Percentiles rank a stretch among this genome's conserved stretches.
Evolutionary conservation across 2,113 vertebrate genomes (phyloP).

Genomic region (Theropithecus gelada): DNA sequence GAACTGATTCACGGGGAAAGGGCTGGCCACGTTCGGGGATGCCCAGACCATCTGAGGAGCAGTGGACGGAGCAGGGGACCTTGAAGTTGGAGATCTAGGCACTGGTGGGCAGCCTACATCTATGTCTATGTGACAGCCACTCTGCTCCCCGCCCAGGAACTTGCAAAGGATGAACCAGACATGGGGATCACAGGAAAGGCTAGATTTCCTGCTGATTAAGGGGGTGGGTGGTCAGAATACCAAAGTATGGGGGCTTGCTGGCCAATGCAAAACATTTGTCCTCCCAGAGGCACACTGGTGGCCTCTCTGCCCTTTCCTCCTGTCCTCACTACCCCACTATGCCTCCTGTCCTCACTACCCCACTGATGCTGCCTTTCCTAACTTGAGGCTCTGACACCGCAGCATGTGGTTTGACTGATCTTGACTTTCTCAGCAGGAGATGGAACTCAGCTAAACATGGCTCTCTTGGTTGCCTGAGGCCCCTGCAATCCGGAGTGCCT

Average conservation of each 20-base stretch:
- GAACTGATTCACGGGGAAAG: not conserved
- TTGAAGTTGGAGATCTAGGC: too few species aligned
- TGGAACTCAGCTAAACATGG: not conserved
- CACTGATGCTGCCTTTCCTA: not conserved
- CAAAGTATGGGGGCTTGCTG: not conserved
- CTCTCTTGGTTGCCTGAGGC: not conserved
- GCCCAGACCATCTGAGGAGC: not conserved
- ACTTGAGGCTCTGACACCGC: not conserved
- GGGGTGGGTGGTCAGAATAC: not conserved
- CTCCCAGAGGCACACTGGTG: not conserved
- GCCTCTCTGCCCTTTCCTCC: not conserved
- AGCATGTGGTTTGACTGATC: too few species aligned
- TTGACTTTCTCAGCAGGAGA: not conserved
- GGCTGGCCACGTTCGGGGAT: not conserved
- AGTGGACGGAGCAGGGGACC: not conserved
- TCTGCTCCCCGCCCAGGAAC: not conserved
- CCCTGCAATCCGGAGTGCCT: not conserved
- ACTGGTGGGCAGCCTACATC: too few species aligned
- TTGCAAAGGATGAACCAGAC: not conserved
- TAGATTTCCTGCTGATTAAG: not conserved
- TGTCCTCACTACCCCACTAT: too few species aligned
- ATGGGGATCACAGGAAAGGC: not conserved
- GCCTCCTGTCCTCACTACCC: too few species aligned
- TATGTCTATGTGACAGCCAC: rapidly evolving
- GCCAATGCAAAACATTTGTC: not conserved